These are phyloP conservation scores for Macropus fuliginosus DNA, from an alignment of 2,797 vertebrate species.

Conservation along the genomic window DNA sequence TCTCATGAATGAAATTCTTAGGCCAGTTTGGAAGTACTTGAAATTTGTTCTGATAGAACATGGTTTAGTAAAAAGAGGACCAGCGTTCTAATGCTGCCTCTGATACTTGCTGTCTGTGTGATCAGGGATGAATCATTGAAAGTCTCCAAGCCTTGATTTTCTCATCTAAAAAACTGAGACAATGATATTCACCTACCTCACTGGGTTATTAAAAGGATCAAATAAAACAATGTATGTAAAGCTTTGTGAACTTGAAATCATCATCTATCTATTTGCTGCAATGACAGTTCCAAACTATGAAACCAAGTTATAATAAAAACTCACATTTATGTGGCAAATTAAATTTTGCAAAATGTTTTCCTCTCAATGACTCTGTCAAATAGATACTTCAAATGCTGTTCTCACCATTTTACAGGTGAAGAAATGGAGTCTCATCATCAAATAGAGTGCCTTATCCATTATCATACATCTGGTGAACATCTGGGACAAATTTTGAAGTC, in stretches of 20 bases:
- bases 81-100: neutral
- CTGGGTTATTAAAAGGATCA: too few species aligned
- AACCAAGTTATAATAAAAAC: neutral
- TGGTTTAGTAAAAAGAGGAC: neutral
- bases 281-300: neutral
- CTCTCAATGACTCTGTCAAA: neutral
- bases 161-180: neutral
- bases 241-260: neutral
- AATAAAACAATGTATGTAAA: neutral
- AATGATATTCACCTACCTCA: neutral
- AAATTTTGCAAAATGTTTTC: neutral
- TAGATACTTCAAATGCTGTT: neutral
- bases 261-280: too few species aligned
- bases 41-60: neutral
- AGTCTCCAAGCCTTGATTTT: neutral
- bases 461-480: too few species aligned
- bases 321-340: neutral
- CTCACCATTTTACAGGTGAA: neutral
- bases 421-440: neutral
- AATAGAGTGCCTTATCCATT: too few species aligned
- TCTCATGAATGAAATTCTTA: neutral
- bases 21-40: too few species aligned
- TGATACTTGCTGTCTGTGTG: neutral
- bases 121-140: neutral
- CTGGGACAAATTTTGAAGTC: too few species aligned